Conservation (phyloP, 2,888 invertebrate genomes). For the Aspidiotus destructor region DNA sequence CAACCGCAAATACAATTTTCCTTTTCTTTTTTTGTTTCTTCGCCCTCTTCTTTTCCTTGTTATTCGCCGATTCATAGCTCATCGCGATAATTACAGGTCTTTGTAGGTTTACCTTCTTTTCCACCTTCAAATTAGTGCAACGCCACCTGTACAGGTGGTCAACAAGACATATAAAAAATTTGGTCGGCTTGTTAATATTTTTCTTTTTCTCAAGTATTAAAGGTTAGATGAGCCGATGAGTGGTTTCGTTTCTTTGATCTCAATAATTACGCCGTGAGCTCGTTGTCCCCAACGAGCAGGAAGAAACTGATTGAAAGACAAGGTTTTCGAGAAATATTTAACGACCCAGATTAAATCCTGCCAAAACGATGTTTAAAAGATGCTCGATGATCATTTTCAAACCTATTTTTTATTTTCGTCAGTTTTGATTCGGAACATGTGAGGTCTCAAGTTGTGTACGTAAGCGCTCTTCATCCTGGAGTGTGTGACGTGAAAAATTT, state of each 20-base stretch:
- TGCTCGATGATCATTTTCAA: background rate
- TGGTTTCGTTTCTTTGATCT: slow-evolving; percentile 1
- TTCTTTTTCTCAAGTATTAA: slow-evolving; percentile 4
- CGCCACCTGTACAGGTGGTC: slow-evolving; percentile 19
- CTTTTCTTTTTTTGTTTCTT: slow-evolving; percentile 3
- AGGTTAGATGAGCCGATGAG: background rate
- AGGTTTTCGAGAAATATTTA: background rate
- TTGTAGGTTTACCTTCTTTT: slow-evolving; percentile 8
- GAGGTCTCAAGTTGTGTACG: too few relatives aligned
- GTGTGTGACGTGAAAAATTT: too few relatives aligned
- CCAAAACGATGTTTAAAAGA: background rate
- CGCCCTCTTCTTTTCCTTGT: background rate
- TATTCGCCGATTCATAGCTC: slow-evolving; percentile 10
- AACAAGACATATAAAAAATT: background rate
- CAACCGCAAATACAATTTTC: background rate
- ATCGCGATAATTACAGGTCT: slow-evolving; percentile 8
- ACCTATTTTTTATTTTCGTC: background rate
- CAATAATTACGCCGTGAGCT: slow-evolving; percentile 1
- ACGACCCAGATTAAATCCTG: slow-evolving; percentile 4
- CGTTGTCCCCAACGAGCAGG: background rate
- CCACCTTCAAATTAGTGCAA: slow-evolving; percentile 17
- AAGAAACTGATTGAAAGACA: background rate
- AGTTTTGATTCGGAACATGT: too few relatives aligned
- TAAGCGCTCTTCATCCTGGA: too few relatives aligned
- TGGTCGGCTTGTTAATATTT: slow-evolving; percentile 4